phyloP scores from a whole-genome alignment of 2,888 invertebrate genomes.

The Temnothorax unifasciatus region DNA sequence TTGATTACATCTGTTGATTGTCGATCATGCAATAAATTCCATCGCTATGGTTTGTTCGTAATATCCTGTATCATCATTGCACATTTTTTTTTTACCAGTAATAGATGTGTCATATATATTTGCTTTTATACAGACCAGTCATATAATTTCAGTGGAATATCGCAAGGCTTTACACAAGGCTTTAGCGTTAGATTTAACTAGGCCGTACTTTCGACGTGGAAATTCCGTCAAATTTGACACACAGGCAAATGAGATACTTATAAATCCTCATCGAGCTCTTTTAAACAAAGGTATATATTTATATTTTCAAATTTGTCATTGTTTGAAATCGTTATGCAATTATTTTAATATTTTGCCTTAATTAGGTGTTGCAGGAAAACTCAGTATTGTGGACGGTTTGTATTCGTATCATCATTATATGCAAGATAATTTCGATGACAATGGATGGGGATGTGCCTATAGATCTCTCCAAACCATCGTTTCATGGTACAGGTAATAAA shows the following conservation, averaged over 20 bases:
- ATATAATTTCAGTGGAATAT: conserved; percentile 87
- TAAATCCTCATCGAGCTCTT: conserved; percentile 92
- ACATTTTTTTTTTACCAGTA: conserved; percentile 36
- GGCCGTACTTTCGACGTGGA: conserved; percentile 92
- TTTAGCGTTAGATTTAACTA: conserved; percentile 90
- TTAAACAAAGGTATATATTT: conserved; percentile 75
- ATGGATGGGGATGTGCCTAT: conserved; percentile 99
- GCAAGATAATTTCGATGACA: conserved; percentile 97
- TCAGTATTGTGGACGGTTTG: conserved; percentile 89
- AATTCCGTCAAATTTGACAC: conserved; percentile 89
- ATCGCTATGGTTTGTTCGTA: neutral
- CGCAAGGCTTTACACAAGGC: conserved; percentile 91
- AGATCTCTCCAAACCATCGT: conserved; percentile 98
- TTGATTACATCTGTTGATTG: conserved; percentile 2
- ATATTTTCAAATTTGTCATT: conserved; percentile 52
- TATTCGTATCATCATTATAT: conserved; percentile 99
- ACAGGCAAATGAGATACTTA: conserved; percentile 86
- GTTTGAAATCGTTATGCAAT: conserved; percentile 20
- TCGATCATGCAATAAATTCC: neutral
- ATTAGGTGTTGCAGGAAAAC: conserved; percentile 46
- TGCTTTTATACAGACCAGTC: conserved; percentile 52
- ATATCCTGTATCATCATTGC: neutral
- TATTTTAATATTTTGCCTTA: conserved; percentile 10
- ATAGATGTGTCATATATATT: conserved; percentile 49
- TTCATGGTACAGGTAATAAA: conserved; percentile 94